These are phyloP conservation scores for Falco columbarius DNA, from an alignment of 2,797 vertebrate species.

Conservation along the genomic window DNA sequence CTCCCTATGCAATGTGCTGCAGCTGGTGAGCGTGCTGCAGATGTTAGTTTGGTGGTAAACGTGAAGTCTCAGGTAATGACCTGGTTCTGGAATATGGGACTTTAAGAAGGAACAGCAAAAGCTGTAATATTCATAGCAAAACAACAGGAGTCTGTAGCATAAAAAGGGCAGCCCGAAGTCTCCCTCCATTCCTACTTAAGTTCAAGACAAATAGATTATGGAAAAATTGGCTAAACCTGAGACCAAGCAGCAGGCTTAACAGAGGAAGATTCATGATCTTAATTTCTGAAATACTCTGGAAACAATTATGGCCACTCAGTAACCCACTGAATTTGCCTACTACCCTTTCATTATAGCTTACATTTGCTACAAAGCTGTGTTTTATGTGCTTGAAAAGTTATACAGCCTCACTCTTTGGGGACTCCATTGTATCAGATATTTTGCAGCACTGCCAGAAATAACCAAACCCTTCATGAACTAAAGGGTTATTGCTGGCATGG, in stretches of 20 bases:
- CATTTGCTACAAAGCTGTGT: constrained; percentile 39
- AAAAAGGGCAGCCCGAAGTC: not conserved
- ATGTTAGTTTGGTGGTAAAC: not conserved
- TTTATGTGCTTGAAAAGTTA: constrained; percentile 45
- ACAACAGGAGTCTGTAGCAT: not conserved
- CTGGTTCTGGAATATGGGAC: not conserved
- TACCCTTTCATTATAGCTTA: not conserved
- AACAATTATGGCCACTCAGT: not conserved
- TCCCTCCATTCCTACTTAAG: not conserved
- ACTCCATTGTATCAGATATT: constrained; percentile 34
- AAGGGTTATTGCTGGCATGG: constrained; percentile 54
- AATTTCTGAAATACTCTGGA: constrained; percentile 38
- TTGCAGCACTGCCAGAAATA: constrained; percentile 45
- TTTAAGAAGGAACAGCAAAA: not conserved
- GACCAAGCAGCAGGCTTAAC: not conserved
- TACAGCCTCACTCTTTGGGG: not conserved
- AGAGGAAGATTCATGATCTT: not conserved
- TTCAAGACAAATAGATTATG: not conserved
- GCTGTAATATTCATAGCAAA: not conserved
- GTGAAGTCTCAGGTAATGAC: not conserved
- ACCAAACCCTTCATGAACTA: constrained; percentile 18
- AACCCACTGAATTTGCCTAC: constrained; percentile 8
- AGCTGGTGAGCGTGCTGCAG: not conserved
- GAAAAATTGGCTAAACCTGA: not conserved
- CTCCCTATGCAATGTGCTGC: not conserved